phyloP scores from a whole-genome alignment of 2,113 vertebrate genomes.

The Gadus macrocephalus region DNA sequence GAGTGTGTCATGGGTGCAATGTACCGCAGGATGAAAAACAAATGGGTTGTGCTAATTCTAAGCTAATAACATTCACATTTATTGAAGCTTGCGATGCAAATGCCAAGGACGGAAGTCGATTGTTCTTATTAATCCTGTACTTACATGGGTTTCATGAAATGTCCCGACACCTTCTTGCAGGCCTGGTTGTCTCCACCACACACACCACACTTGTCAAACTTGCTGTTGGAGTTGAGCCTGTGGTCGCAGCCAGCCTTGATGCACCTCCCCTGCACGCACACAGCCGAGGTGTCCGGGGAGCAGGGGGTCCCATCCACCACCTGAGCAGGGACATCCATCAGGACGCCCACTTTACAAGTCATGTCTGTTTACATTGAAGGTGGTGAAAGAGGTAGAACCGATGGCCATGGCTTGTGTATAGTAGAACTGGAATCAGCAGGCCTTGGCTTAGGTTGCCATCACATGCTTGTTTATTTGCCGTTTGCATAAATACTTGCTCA shows the following conservation, averaged over 20 bases:
- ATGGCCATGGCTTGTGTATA: neutral
- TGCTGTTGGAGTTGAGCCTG: slow-evolving; percentile 90
- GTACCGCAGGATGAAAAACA: neutral
- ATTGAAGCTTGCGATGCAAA: too few relatives aligned
- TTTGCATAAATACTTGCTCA: slow-evolving; percentile 42
- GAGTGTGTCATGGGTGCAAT: neutral
- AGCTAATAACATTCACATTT: too few relatives aligned
- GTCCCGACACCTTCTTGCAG: slow-evolving; percentile 91
- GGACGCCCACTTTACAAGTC: neutral
- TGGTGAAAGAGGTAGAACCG: neutral
- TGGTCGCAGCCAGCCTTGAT: slow-evolving; percentile 92
- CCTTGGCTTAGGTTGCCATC: slow-evolving; percentile 12
- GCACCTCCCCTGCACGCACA: slow-evolving; percentile 95
- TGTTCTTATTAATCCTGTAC: slow-evolving; percentile 29
- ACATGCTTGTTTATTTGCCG: slow-evolving; percentile 32
- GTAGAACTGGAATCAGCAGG: slow-evolving; percentile 9
- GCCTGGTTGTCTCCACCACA: slow-evolving; percentile 91
- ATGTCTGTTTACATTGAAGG: neutral
- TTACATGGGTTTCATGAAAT: slow-evolving; percentile 94
- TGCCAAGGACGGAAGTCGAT: too few relatives aligned
- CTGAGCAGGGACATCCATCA: slow-evolving; percentile 59
- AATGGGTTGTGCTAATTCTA: neutral
- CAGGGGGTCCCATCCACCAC: slow-evolving; percentile 93
- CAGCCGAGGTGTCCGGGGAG: slow-evolving; percentile 85
- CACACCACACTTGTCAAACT: slow-evolving; percentile 91